Percentiles rank a stretch among this genome's conserved stretches.
phyloP scores from a whole-genome alignment of 1,140 invertebrate genomes.

The Hycleus phaleratus region DNA sequence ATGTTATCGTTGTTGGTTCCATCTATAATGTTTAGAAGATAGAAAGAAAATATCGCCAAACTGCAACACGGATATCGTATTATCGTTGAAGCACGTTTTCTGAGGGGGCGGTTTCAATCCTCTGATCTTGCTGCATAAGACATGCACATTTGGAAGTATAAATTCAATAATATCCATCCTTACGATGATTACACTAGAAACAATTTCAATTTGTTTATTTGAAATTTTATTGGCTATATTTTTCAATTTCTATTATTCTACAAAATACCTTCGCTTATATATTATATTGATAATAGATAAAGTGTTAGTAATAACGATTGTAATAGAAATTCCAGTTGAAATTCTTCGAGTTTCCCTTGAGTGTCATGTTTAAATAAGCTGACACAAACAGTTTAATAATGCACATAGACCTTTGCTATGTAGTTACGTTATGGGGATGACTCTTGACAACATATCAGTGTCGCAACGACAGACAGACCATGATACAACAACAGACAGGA shows the following conservation, averaged over 20 bases:
- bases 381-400: constrained; percentile 16
- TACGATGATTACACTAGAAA: too few species aligned
- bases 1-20: not conserved
- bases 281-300: too few species aligned
- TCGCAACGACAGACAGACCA: constrained; percentile 4
- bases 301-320: too few species aligned
- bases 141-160: constrained; percentile 30
- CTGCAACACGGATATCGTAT: constrained; percentile 14
- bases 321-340: too few species aligned
- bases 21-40: not conserved
- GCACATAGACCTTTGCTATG: constrained; percentile 7
- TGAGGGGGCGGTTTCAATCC: constrained; percentile 1
- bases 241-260: too few species aligned
- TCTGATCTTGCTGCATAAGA: constrained; percentile 19
- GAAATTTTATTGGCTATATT: too few species aligned
- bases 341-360: too few species aligned
- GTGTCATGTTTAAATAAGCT: constrained; percentile 6
- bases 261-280: too few species aligned
- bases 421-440: constrained; percentile 1
- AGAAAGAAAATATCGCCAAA: not conserved
- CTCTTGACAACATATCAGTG: constrained; percentile 11
- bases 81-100: constrained; percentile 13
- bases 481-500: constrained; percentile 5
- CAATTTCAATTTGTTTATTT: too few species aligned
- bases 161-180: constrained; percentile 2